These are phyloP conservation scores for Uria aalge DNA, from an alignment of 2,113 vertebrate species.

Conservation along the genomic window DNA sequence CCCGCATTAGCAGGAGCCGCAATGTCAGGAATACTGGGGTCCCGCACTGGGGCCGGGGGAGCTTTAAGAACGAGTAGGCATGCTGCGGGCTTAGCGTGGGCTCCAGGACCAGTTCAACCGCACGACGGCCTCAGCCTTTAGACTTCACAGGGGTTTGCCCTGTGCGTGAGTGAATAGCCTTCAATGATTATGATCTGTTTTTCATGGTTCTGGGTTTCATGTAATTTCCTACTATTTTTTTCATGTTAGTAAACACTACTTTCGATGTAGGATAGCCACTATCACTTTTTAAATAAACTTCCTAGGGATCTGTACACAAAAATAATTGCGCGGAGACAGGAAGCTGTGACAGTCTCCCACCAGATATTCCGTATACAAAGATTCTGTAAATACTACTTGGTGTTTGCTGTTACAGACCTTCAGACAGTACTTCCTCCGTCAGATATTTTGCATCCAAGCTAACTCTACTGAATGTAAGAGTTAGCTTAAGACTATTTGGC, in stretches of 20 bases:
- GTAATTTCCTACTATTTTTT: neutral
- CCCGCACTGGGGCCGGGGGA: neutral
- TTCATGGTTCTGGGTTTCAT: neutral
- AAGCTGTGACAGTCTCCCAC: neutral
- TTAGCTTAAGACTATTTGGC: neutral
- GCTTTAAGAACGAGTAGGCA: fast-evolving
- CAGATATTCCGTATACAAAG: neutral
- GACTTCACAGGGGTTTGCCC: neutral
- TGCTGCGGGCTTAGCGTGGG: neutral
- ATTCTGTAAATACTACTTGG: neutral
- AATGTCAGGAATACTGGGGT: neutral
- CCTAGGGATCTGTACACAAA: neutral
- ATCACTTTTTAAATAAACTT: neutral
- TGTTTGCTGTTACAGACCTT: neutral
- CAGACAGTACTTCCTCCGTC: neutral
- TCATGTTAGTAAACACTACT: neutral
- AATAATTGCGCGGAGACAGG: neutral
- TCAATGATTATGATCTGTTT: neutral
- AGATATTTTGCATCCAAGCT: neutral
- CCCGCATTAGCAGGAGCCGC: neutral
- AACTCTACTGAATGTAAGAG: neutral
- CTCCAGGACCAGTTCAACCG: neutral
- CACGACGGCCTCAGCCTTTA: neutral
- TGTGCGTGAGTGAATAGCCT: neutral
- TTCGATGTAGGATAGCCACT: neutral